phyloP scores from a whole-genome alignment of 2,797 vertebrate species.

The Sebastes diploproa region DNA sequence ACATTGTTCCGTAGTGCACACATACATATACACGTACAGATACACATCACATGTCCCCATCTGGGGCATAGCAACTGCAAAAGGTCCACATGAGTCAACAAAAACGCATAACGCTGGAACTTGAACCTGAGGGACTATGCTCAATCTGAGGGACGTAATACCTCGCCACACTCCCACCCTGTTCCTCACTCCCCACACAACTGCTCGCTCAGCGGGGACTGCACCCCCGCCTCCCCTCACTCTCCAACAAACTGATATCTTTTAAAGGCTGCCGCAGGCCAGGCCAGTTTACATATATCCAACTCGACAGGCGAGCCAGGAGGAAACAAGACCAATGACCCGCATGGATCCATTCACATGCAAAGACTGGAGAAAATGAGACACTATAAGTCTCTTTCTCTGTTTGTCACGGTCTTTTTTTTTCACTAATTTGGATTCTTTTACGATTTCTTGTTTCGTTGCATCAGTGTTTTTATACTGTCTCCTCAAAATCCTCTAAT shows the following conservation, averaged over 20 bases:
- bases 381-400: conserved; percentile 54
- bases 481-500: not conserved
- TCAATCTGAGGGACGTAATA: conserved; percentile 71
- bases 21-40: not conserved
- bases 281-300: conserved; percentile 81
- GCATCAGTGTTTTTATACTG: not conserved
- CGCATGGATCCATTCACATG: conserved; percentile 75
- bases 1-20: not conserved
- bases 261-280: conserved; percentile 77
- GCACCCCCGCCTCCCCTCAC: conserved; percentile 38
- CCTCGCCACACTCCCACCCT: not conserved
- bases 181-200: conserved; percentile 13
- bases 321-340: conserved; percentile 83
- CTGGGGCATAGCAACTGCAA: conserved; percentile 55
- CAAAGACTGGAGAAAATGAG: conserved; percentile 59
- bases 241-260: conserved; percentile 75
- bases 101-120: conserved; percentile 43
- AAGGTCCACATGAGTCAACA: conserved; percentile 74
- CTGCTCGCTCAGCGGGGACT: conserved; percentile 55
- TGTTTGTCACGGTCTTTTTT: conserved; percentile 3
- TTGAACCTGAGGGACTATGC: conserved; percentile 64
- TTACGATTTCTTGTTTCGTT: conserved; percentile 13
- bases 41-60: conserved; percentile 18
- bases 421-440: conserved; percentile 9
- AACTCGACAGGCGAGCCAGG: conserved; percentile 81